phyloP scores from a whole-genome alignment of 2,888 invertebrate species.

The Macrosoma leucophasiata region DNA sequence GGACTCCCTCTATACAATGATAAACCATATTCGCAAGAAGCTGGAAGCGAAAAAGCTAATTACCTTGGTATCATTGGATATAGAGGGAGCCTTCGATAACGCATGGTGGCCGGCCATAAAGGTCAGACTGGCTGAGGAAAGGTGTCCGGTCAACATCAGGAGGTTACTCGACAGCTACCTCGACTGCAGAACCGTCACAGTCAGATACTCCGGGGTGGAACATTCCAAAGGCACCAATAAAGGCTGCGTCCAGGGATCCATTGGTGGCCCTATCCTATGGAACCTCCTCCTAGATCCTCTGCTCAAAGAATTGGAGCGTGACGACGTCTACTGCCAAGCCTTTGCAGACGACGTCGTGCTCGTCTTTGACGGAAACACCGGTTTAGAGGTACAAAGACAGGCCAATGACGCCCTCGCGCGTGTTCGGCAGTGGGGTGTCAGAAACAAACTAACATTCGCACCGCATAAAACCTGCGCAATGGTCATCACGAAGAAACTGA shows the following conservation, averaged over 20 bases:
- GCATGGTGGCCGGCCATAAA: slow-evolving; percentile 12
- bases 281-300: too few species aligned
- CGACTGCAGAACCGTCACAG: slow-evolving; percentile 6
- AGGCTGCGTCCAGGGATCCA: slow-evolving; percentile 19
- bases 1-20: slow-evolving; percentile 9
- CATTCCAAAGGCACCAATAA: slow-evolving; percentile 7
- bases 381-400: slow-evolving; percentile 6
- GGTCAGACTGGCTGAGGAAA: slow-evolving; percentile 1
- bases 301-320: too few species aligned
- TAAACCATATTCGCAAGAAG: too few species aligned
- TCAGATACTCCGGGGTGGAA: slow-evolving; percentile 4
- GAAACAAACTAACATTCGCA: slow-evolving; percentile 11
- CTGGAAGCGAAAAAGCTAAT: too few species aligned
- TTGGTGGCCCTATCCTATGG: slow-evolving; percentile 16
- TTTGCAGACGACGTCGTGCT: too few species aligned
- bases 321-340: too few species aligned
- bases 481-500: slow-evolving; percentile 3
- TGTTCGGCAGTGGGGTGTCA: slow-evolving; percentile 14
- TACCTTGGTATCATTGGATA: slow-evolving; percentile 5
- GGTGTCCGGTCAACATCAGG: slow-evolving; percentile 11
- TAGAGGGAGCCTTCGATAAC: slow-evolving; percentile 10
- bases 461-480: slow-evolving; percentile 9
- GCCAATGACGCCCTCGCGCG: slow-evolving; percentile 18
- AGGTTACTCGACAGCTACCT: slow-evolving; percentile 12
- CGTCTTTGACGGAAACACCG: too few species aligned